Evolutionary conservation across 2,113 vertebrate species (phyloP), one percentile per base, ranked within the genome.

Genomic region (Nycticorax nycticorax): DNA sequence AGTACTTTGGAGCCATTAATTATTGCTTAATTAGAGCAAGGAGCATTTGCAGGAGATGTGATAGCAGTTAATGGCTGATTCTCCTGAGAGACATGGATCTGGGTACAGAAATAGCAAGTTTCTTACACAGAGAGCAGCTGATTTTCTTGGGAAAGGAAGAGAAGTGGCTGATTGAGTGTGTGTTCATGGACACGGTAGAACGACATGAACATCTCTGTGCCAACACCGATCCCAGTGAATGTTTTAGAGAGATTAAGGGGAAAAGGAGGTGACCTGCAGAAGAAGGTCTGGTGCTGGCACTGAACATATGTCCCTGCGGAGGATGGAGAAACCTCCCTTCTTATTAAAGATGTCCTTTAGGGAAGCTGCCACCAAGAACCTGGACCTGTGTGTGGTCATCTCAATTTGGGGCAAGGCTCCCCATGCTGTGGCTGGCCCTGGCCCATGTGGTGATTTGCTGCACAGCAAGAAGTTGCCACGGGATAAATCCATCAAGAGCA

Each of bases 1-100:
- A 6, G 11, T 85, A 74, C 71, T 95, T 88, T 45, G 67, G 78
- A 95, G 59, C 39, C 71, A 82, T 88, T 96, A 95, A 95, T 97
- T 97, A 95, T 90, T 85, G 78, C 85, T 94, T 95, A 93, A 94
- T 95, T 95, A 95, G 91, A 94, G 75, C 88, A 95, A 90, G 96
- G 85, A 90, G 62, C 71, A 53, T 88, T 94, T 85, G 75, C 90
- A 92, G 90, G 77, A 10, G 90, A 48, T 79, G 57, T 66, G 88
- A 68, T 68, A 85, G 94, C 74, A 72, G 82, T 78, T 92, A 88
- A 53, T 48, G 92, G 72, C 62, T 82, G 82, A 33, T 47, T 53
- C 78, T 96, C 91, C 82, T 73, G 78, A 88, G 88, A 55, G 39
- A 15, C 85, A 48, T 0, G 0, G 69, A 15, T 68, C 74, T 92